Evolutionary conservation across 2,888 invertebrate species (phyloP).

Genomic region (Iselma pallidipennis): DNA sequence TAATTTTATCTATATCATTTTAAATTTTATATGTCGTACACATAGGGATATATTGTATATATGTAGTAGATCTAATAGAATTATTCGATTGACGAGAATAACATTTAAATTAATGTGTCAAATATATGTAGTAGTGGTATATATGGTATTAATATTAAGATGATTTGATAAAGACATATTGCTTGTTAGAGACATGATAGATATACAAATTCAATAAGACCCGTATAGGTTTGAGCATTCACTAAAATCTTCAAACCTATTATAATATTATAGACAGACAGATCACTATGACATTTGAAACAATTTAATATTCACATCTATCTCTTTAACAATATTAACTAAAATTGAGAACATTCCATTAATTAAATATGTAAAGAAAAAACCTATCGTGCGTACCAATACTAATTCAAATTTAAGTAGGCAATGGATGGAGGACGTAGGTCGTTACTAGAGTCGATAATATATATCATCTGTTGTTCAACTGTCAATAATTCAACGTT

Average conservation of each 20-base stretch:
- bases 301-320: neutral
- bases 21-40: no score
- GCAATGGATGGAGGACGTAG: no score
- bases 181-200: conserved; percentile 11
- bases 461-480: no score
- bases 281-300: neutral
- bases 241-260: neutral
- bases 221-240: conserved; percentile 11
- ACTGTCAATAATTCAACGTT: no score
- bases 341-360: neutral
- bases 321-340: neutral
- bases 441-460: no score
- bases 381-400: neutral
- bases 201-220: conserved; percentile 26
- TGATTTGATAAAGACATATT: conserved; percentile 34
- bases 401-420: no score
- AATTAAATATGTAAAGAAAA: neutral
- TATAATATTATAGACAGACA: neutral
- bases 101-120: conserved; percentile 32
- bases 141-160: no score
- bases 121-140: conserved; percentile 5
- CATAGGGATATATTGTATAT: no score
- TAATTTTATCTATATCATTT: neutral
- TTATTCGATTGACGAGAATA: conserved; percentile 32
- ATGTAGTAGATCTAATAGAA: no score